These are phyloP conservation scores for Zaprionus africanus DNA, from an alignment of 1,140 invertebrate species.

Conservation along the genomic window DNA sequence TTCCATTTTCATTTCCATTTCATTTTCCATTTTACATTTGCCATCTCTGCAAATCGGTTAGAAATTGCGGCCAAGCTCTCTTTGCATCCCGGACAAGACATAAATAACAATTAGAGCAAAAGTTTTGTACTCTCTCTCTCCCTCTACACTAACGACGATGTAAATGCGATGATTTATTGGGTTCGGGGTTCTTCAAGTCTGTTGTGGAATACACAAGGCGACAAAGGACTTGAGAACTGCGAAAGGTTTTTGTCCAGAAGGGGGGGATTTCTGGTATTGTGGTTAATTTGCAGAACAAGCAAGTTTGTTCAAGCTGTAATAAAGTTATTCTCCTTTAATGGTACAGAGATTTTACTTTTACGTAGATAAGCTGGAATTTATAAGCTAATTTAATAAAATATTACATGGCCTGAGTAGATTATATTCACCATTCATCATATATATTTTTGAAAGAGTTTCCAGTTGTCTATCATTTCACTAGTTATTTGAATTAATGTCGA, in stretches of 20 bases:
- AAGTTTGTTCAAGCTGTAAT: not conserved
- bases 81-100: constrained; percentile 30
- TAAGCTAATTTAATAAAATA: too few relatives aligned
- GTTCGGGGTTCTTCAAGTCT: not conserved
- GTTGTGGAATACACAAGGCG: constrained; percentile 8
- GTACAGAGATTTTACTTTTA: not conserved
- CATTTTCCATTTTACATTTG: constrained; percentile 13
- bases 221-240: constrained; percentile 16
- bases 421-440: too few relatives aligned
- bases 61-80: constrained; percentile 26
- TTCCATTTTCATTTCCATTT: constrained; percentile 47
- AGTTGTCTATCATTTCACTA: too few relatives aligned
- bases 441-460: too few relatives aligned
- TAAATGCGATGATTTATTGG: constrained; percentile 34
- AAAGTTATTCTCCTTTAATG: not conserved
- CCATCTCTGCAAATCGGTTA: constrained; percentile 41
- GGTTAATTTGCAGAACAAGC: not conserved
- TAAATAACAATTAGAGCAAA: constrained; percentile 65
- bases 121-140: constrained; percentile 43
- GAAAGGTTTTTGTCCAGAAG: not conserved
- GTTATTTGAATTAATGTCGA: too few relatives aligned
- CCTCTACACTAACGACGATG: constrained; percentile 42
- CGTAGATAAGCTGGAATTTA: not conserved
- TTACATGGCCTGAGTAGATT: too few relatives aligned
- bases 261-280: not conserved